Conservation (phyloP, 1,140 invertebrate genomes). For the Potamilus streckersoni region DNA sequence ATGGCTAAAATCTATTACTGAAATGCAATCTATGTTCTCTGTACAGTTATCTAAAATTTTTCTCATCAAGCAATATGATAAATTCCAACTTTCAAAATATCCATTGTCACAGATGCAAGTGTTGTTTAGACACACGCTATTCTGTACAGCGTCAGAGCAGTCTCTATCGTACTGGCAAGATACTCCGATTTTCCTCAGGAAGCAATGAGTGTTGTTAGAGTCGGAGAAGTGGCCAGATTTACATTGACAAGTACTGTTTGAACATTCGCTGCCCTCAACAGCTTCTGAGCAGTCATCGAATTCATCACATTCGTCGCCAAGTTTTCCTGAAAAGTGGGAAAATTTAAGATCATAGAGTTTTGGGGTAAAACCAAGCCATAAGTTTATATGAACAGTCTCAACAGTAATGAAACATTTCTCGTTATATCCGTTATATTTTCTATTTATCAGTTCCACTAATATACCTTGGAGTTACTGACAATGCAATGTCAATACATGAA, state of each 20-base stretch:
- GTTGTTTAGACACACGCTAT: constrained; percentile 31
- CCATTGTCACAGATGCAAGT: constrained; percentile 36
- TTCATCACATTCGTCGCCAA: constrained; percentile 4
- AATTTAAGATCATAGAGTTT: no score
- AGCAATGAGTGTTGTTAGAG: not conserved
- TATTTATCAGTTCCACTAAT: no score
- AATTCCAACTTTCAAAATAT: constrained; percentile 17
- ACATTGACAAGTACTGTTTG: constrained; percentile 9
- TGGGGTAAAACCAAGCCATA: no score
- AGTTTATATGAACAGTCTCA: no score
- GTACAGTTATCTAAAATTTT: constrained; percentile 34
- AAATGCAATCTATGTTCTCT: constrained; percentile 30
- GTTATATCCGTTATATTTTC: no score
- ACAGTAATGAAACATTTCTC: no score
- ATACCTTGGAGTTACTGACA: no score
- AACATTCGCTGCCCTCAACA: constrained; percentile 10
- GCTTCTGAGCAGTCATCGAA: constrained; percentile 10
- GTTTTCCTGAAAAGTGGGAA: constrained; percentile 10
- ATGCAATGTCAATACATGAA: no score
- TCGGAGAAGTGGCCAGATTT: not conserved
- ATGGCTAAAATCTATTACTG: constrained; percentile 27
- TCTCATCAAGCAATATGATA: constrained; percentile 21
- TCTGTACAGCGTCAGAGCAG: constrained; percentile 27
- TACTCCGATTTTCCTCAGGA: constrained; percentile 15
- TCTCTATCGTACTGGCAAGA: constrained; percentile 25